These are phyloP conservation scores for Lasioglossum pauxillum DNA, from an alignment of 2,888 invertebrate genomes.

Conservation along the genomic window DNA sequence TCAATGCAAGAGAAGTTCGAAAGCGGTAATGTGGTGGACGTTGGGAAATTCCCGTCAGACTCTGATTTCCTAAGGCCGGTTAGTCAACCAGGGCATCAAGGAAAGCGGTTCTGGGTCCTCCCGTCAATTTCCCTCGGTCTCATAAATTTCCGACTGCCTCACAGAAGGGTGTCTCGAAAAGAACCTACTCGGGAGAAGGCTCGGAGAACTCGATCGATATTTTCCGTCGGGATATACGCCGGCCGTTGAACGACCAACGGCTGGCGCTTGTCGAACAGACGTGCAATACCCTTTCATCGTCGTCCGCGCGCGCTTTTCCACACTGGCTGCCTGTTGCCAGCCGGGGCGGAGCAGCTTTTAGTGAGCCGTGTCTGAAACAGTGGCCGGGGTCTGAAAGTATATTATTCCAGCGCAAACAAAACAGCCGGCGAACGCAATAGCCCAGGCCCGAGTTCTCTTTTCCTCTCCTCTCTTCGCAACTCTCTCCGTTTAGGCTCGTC, in stretches of 20 bases:
- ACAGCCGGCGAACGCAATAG: neutral
- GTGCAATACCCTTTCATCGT: constrained; percentile 26
- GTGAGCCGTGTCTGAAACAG: constrained; percentile 22
- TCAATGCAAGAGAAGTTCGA: neutral
- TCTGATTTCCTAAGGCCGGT: neutral
- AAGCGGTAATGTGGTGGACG: neutral
- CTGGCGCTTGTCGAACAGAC: neutral
- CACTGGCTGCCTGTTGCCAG: neutral
- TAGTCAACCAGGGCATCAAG: neutral
- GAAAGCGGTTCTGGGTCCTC: neutral
- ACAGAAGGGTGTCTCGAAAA: neutral
- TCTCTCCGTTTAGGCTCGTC: neutral
- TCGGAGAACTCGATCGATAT: neutral
- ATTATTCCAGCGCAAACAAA: constrained; percentile 37
- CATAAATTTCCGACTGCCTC: neutral
- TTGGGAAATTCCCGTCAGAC: neutral
- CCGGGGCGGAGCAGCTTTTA: constrained; percentile 18
- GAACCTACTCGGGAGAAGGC: neutral
- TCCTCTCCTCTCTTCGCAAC: neutral
- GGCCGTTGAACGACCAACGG: neutral
- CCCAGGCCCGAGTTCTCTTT: neutral
- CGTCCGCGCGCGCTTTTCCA: neutral
- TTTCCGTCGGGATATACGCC: neutral
- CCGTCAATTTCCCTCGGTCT: neutral
- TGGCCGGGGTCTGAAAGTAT: constrained; percentile 15